These are phyloP conservation scores for Platysteira castanea DNA, from an alignment of 2,113 vertebrate species.

Conservation along the genomic window DNA sequence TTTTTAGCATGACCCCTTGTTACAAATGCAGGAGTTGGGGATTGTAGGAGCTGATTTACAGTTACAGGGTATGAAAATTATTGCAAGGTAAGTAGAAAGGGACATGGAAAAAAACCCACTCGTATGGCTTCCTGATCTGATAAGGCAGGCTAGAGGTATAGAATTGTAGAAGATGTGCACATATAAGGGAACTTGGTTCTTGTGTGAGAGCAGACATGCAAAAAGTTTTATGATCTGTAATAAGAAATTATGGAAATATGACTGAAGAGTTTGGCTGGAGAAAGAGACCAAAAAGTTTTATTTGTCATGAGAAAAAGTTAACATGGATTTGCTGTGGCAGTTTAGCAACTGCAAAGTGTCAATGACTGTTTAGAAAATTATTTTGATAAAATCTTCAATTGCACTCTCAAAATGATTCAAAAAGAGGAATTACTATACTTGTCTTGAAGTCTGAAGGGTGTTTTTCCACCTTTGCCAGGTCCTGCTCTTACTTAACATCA, in stretches of 20 bases:
- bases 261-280: background rate
- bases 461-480: background rate
- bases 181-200: background rate
- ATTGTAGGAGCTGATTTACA: background rate
- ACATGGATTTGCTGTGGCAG: background rate
- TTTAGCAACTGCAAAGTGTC: background rate
- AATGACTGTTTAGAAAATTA: background rate
- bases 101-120: background rate
- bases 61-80: background rate
- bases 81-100: background rate
- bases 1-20: background rate
- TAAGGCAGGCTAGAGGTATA: background rate
- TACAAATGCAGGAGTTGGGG: background rate
- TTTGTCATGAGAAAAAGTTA: background rate
- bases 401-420: background rate
- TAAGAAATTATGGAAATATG: background rate
- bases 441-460: background rate
- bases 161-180: background rate
- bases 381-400: background rate
- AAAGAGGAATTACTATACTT: background rate
- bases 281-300: background rate
- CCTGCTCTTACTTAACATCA: background rate
- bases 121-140: background rate
- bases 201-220: background rate
- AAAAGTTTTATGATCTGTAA: background rate